Conservation (phyloP, 1,140 invertebrate genomes). For the Bombus cullumanus region DNA sequence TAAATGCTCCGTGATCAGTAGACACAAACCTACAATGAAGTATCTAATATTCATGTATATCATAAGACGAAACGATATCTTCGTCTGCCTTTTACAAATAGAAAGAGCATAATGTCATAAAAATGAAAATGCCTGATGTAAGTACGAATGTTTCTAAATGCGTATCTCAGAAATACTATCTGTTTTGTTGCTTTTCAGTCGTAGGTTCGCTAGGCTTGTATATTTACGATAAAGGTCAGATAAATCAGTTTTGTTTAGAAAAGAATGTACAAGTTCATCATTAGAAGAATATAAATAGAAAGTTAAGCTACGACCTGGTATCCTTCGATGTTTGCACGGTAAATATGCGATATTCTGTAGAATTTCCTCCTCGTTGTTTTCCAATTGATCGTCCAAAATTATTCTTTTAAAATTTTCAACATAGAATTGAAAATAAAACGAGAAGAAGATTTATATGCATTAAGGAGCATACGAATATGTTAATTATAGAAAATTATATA, state of each 20-base stretch:
- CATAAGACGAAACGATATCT: neutral
- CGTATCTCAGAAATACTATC: neutral
- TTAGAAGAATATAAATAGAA: constrained; percentile 21
- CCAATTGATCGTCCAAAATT: no score
- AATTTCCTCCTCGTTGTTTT: neutral
- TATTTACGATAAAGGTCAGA: neutral
- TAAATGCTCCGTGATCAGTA: neutral
- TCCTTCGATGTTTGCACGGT: neutral
- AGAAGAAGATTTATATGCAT: neutral
- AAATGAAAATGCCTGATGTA: neutral
- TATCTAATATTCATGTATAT: neutral
- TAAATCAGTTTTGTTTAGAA: neutral
- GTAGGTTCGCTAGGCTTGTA: neutral
- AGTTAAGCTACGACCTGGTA: neutral
- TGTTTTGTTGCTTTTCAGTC: neutral
- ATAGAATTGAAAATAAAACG: neutral
- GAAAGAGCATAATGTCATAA: no score
- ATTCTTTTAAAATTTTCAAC: neutral
- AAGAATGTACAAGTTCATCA: neutral
- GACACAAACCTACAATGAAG: neutral
- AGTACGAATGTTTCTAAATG: neutral
- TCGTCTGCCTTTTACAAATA: neutral
- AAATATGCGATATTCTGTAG: neutral
- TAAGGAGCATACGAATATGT: no score
- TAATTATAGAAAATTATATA: neutral